Percentiles rank a stretch among this genome's conserved stretches.
Conservation (phyloP, 2,113 vertebrate genomes). For the Pituophis catenifer region DNA sequence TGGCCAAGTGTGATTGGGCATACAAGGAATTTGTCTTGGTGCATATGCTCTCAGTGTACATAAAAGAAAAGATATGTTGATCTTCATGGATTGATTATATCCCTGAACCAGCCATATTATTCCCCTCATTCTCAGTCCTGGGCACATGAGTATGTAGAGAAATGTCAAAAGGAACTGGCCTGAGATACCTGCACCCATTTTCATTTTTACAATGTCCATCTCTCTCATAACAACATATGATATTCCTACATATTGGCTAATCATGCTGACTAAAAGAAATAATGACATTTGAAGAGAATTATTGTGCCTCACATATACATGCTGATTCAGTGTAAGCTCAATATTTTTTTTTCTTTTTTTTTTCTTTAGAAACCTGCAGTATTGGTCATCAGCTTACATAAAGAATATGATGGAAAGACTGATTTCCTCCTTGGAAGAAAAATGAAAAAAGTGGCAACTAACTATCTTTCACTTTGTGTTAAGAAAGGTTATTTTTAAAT, state of each 20-base stretch:
- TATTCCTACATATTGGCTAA: not conserved
- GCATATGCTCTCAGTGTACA: no score
- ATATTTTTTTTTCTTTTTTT: conserved; percentile 1
- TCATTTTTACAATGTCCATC: not conserved
- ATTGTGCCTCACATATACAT: not conserved
- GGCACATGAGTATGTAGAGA: not conserved
- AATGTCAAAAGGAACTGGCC: not conserved
- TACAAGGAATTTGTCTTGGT: no score
- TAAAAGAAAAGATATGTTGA: not conserved
- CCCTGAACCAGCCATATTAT: not conserved
- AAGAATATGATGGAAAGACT: conserved; percentile 82
- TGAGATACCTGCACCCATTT: not conserved
- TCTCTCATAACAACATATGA: not conserved
- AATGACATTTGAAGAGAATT: not conserved
- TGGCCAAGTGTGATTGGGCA: no score
- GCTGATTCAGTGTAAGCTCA: not conserved
- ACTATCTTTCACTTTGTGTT: conserved; percentile 89
- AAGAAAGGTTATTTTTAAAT: conserved; percentile 80
- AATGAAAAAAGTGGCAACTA: conserved; percentile 83
- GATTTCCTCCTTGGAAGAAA: conserved; percentile 82
- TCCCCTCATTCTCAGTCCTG: no score
- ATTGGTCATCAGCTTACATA: conserved; percentile 86
- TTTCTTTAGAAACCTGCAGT: conserved; percentile 82
- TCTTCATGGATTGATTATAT: not conserved
- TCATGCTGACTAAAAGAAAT: not conserved